Evolutionary conservation across 1,140 invertebrate species (phyloP), one percentile per base, ranked within the genome.

Genomic region (Heterodera schachtii): DNA sequence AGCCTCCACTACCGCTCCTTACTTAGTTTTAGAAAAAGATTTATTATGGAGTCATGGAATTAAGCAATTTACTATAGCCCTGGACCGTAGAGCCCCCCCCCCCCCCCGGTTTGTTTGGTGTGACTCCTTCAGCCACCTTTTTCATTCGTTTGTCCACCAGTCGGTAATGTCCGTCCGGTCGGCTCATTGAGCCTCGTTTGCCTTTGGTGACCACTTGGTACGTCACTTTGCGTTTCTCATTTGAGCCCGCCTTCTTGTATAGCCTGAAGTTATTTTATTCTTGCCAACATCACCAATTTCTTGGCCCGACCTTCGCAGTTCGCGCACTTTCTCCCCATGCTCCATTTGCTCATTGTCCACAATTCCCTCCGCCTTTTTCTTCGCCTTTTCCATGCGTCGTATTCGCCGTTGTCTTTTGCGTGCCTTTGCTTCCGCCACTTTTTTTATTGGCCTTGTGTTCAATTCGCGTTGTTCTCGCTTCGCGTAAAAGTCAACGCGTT

Each of bases 361-460:
- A 13, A 99, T 92, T 21, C 93, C 92, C 90, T 99, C 96, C 1
- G 96, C 94, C 90, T 95, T 96, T 91, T 99, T 99, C 90, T 96
- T 95, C 0, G 96, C 96, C 87, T 94, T 95, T 85, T 97, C 95
- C 90, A 98, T 90, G 90, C 94, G 94, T 82, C 82, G 74, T 16
- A 84, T 31, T 46, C 79, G 93, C 83, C 95, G 93, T 89, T 93
- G 94, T 93, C 98, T 97, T 92, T 98, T 99, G 71, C 98, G 93
- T 0, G 95, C 95, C 90, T 98, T 99, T 0, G 98, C 98, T 92
- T 99, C 96, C 84, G 96, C 93, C 0, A 99, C 95, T 92, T 99
- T 99, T 91, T 98, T 99, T 71, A 98, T 97, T 19, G 97, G 95
- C 76, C 95, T 92, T 0, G 94, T 94, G 91, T 99, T 96, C 6